Evolutionary conservation across 2,888 invertebrate genomes (phyloP), one percentile per base, ranked within the genome.

Genomic region (Cataglyphis albicans): DNA sequence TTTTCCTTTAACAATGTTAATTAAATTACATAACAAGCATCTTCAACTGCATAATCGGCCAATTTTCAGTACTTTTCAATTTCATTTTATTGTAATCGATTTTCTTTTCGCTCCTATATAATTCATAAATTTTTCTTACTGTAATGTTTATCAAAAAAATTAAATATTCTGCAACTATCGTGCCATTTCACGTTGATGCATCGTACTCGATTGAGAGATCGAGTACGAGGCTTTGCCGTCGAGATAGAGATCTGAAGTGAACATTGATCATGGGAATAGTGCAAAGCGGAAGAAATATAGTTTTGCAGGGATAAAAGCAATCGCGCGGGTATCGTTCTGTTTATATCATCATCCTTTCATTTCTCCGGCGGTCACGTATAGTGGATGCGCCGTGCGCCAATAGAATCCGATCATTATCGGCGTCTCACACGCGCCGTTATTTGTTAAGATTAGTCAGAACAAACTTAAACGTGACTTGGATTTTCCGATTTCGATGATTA

Each of bases 331-430:
- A 35, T 70, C 63, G 82, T 75, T 83, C 61, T 76, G 73, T 84
- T 84, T 86, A 74, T 61, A 48, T 82, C 82, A n/a, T 88, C 82
- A 91, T 91, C 91, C 88, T 59, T 61, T 65, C 89, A 86, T 83
- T 85, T 65, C 70, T 67, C 70, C 82, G 84, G 68, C 63, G 84
- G 87, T 89, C 91, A 91, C 91, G 91, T 86, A 86, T 86, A 86
- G 68, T 52, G 75, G 75, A 84, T 84, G 83, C 61, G 82, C 10
- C 5, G 38, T 48, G 7, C 29, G 63, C 67, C 73, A 57, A 81
- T 61, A 64, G n/a, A 44, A 74, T 25, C 32, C 32, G 44, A 61
- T 80, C 61, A 52, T 80, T 75, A 48, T 52, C 48, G 55, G 18
- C n/a, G 61, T 4, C n/a, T 68, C 68, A 44, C 70, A 59, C 78